phyloP scores from a whole-genome alignment of 2,113 vertebrate species.

The Eonycteris spelaea region DNA sequence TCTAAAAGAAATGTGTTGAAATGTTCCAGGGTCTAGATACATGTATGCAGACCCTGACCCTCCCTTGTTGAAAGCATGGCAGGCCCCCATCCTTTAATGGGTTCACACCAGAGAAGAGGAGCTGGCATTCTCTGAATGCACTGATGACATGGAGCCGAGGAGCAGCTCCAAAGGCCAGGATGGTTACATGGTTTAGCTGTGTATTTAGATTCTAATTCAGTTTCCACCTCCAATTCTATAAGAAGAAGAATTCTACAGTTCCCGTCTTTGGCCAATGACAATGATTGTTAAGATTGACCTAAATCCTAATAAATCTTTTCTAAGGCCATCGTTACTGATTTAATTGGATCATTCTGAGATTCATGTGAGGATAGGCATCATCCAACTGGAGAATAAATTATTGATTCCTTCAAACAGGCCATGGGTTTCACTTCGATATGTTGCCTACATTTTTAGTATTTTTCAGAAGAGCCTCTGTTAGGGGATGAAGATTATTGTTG shows the following conservation, averaged over 20 bases:
- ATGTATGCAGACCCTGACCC: not conserved
- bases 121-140: not conserved
- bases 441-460: not conserved
- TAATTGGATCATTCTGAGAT: not conserved
- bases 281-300: not conserved
- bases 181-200: not conserved
- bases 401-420: not conserved
- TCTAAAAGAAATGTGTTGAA: conserved; percentile 39
- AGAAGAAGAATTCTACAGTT: not conserved
- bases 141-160: not conserved
- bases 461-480: not conserved
- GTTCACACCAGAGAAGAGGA: not conserved
- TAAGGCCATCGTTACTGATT: not conserved
- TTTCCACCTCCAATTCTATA: not conserved
- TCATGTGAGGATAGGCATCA: not conserved
- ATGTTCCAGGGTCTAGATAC: not conserved
- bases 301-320: conserved; percentile 17
- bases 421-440: not conserved
- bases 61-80: not conserved
- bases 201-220: conserved; percentile 20
- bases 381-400: not conserved
- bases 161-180: not conserved
- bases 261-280: not conserved
- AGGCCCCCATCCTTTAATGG: not conserved
- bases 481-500: not conserved